These are phyloP conservation scores for Coelinius sp. DNA, from an alignment of 2,888 invertebrate species.

Conservation along the genomic window DNA sequence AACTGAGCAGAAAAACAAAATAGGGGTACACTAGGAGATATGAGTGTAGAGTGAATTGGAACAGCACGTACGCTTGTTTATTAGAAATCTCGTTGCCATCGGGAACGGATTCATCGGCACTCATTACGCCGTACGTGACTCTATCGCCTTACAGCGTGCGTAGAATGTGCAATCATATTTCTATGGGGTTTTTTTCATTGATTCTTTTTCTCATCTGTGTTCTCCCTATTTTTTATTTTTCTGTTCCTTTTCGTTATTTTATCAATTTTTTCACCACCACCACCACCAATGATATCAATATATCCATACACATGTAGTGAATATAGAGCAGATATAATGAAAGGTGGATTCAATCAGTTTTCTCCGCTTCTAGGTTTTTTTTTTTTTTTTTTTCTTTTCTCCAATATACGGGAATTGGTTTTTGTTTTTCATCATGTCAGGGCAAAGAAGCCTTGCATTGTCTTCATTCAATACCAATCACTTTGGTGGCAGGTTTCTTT, in stretches of 20 bases:
- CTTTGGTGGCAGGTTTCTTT: conserved; percentile 1
- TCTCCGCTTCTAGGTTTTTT: neutral
- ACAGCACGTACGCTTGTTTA: conserved; percentile 49
- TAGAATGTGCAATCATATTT: conserved; percentile 38
- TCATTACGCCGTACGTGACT: conserved; percentile 38
- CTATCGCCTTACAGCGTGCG: conserved; percentile 31
- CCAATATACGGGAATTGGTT: neutral
- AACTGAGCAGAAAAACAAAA: conserved; percentile 2
- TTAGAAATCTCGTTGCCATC: conserved; percentile 46
- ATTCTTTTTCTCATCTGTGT: conserved; percentile 26
- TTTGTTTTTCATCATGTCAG: conserved; percentile 1
- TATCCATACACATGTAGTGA: conserved; percentile 3
- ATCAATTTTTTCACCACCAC: conserved; percentile 1
- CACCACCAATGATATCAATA: neutral
- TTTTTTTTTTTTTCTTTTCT: neutral
- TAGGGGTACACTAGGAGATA: conserved; percentile 12
- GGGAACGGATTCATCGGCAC: conserved; percentile 39
- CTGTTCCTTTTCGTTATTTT: conserved; percentile 22
- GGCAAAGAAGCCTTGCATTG: neutral
- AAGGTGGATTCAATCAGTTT: neutral
- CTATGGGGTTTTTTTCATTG: conserved; percentile 14
- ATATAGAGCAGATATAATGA: conserved; percentile 17
- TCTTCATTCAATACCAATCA: conserved; percentile 21
- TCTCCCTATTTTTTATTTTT: neutral
- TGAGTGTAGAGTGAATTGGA: conserved; percentile 44